A percentile compares a stretch with the other conserved stretches of the same genome.
phyloP scores from a whole-genome alignment of 2,888 invertebrate species.

The Pollenia labialis region DNA sequence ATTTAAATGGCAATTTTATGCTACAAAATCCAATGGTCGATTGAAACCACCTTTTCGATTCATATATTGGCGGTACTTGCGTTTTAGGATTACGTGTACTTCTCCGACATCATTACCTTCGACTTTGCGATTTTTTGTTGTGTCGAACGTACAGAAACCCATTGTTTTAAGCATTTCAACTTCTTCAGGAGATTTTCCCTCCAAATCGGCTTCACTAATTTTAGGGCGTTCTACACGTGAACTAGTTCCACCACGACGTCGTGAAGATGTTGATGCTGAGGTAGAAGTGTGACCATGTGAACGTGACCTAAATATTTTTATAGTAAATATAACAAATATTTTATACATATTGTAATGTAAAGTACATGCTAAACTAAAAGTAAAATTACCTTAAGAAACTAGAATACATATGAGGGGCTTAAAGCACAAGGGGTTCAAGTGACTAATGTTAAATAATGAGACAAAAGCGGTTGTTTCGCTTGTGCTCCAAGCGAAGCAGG shows the following conservation, averaged over 20 bases:
- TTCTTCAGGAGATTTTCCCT: conserved; percentile 95
- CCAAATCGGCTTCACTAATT: conserved; percentile 92
- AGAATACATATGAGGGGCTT: no score
- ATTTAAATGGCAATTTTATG: conserved; percentile 84
- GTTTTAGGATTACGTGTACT: conserved; percentile 97
- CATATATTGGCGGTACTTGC: conserved; percentile 99
- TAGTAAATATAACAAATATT: conserved; percentile 19
- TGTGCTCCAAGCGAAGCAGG: no score
- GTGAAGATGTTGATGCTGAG: conserved; percentile 73
- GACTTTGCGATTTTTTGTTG: conserved; percentile 98
- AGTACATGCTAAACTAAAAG: no score
- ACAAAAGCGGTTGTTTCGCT: no score
- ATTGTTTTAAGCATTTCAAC: conserved; percentile 97
- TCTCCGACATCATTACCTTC: conserved; percentile 97
- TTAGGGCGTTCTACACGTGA: conserved; percentile 86
- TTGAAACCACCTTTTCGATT: conserved; percentile 99
- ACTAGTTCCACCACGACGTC: conserved; percentile 76
- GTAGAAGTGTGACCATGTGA: conserved; percentile 77
- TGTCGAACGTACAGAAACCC: conserved; percentile 98
- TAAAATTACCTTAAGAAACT: no score
- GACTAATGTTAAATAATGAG: no score
- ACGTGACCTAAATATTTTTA: conserved; percentile 77
- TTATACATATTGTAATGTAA: neutral
- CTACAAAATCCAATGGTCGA: conserved; percentile 98
- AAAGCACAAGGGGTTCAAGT: no score